phyloP scores from a whole-genome alignment of 2,888 invertebrate species.

The Geophilus truncorum region DNA sequence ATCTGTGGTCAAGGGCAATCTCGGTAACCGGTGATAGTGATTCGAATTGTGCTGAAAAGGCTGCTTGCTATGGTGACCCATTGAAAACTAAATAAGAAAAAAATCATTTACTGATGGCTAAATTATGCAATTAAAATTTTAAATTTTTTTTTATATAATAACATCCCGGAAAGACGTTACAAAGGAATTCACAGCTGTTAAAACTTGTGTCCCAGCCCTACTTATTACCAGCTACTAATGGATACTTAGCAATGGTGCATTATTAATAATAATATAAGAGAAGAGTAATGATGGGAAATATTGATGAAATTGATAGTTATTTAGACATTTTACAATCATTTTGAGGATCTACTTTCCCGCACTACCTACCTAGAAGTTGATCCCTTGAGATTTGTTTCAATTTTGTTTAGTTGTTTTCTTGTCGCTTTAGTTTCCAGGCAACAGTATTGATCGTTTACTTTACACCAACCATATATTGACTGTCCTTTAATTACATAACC shows the following conservation, averaged over 20 bases:
- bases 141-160: background rate
- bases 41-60: background rate
- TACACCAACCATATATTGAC: background rate
- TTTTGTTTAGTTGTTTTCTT: conserved; percentile 6
- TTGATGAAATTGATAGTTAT: background rate
- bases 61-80: background rate
- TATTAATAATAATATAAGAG: background rate
- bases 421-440: background rate
- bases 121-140: background rate
- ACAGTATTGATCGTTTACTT: background rate
- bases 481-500: background rate
- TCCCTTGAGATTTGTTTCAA: background rate
- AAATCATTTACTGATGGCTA: background rate
- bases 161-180: background rate
- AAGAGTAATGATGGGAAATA: background rate
- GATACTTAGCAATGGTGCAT: too few species aligned
- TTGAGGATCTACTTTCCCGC: background rate
- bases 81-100: background rate
- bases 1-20: background rate
- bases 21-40: background rate
- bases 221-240: background rate
- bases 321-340: background rate
- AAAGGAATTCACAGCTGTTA: background rate
- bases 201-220: background rate
- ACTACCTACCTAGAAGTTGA: background rate